Conservation (phyloP, 2,888 invertebrate species). For the Parnassius mnemosyne region DNA sequence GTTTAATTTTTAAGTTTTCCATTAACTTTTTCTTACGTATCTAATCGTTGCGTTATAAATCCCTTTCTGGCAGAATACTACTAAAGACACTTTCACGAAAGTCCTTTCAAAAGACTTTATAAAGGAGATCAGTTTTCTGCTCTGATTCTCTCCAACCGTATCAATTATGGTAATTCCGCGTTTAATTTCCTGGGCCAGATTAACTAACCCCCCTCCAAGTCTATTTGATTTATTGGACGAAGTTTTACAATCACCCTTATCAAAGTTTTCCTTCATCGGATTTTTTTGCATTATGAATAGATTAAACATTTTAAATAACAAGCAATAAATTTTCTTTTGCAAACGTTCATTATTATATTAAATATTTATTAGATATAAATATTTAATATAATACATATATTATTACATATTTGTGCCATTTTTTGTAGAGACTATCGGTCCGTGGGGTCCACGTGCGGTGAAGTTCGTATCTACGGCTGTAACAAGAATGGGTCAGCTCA, state of each 20-base stretch:
- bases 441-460: no score
- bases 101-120: constrained; percentile 45
- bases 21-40: neutral
- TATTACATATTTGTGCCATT: no score
- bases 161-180: constrained; percentile 78
- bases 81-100: constrained; percentile 46
- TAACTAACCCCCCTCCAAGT: constrained; percentile 63
- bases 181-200: constrained; percentile 78
- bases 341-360: no score
- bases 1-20: no score
- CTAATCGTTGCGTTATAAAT: constrained; percentile 13
- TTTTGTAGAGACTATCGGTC: no score
- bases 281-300: neutral
- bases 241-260: constrained; percentile 53
- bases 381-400: no score
- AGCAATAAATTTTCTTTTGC: no score
- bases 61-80: constrained; percentile 40
- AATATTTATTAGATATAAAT: no score
- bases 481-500: no score
- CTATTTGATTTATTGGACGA: constrained; percentile 69
- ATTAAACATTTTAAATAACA: neutral
- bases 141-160: constrained; percentile 69
- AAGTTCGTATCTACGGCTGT: no score
- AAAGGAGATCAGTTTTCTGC: constrained; percentile 72
- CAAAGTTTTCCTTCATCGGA: constrained; percentile 29